A percentile compares a stretch with the other conserved stretches of the same genome.
Evolutionary conservation across 1,140 invertebrate species (phyloP).

Genomic region (Macrotrachela quadricornifera): DNA sequence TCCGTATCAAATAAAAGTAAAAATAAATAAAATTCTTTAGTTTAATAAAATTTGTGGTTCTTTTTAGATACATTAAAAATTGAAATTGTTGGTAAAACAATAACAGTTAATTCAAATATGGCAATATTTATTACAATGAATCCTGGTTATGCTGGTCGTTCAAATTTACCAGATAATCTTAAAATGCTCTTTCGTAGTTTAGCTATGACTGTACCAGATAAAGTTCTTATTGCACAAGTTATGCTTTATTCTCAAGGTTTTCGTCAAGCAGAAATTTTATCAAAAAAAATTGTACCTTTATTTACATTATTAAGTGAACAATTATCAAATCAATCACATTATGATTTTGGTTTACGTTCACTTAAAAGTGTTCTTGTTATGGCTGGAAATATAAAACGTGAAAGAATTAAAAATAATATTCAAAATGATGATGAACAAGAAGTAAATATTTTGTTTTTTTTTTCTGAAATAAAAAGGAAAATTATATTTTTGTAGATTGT

Average conservation of each 20-base stretch:
- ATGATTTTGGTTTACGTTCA: conserved; percentile 81
- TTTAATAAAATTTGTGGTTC: too few species aligned
- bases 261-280: conserved; percentile 82
- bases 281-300: conserved; percentile 95
- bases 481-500: conserved; percentile 28
- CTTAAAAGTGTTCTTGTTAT: conserved; percentile 90
- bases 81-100: conserved; percentile 88
- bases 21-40: too few species aligned
- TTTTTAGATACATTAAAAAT: conserved; percentile 22
- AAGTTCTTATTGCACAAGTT: conserved; percentile 91
- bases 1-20: too few species aligned
- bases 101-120: conserved; percentile 85
- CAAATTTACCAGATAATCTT: conserved; percentile 90
- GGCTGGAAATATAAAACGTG: conserved; percentile 86
- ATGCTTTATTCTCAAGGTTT: conserved; percentile 98
- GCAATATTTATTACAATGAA: conserved; percentile 99
- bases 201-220: conserved; percentile 93
- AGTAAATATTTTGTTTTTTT: too few species aligned
- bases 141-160: conserved; percentile 91
- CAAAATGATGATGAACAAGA: too few species aligned
- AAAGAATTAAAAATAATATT: conserved; percentile 28
- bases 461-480: conserved; percentile 3
- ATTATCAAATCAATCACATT: conserved; percentile 91
- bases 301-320: conserved; percentile 95
- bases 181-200: conserved; percentile 96